Evolutionary conservation across 2,113 vertebrate species (phyloP).

Genomic region (Chiloscyllium plagiosum): DNA sequence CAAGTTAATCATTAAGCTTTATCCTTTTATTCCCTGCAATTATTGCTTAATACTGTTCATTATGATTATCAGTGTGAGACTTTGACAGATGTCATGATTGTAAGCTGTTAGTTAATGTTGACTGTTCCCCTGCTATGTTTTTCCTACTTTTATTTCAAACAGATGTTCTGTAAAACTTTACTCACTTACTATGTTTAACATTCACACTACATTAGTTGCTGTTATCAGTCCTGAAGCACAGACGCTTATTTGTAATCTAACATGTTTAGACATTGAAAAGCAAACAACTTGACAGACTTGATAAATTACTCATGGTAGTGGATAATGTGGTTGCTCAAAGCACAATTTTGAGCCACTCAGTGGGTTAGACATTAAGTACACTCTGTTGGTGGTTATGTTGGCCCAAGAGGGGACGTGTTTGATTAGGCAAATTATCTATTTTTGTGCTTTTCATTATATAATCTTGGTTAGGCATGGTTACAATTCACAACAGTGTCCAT

Average conservation of each 20-base stretch:
- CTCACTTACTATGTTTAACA: neutral
- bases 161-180: neutral
- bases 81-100: neutral
- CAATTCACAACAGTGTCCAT: neutral
- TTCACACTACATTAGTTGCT: neutral
- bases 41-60: neutral
- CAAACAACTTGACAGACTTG: neutral
- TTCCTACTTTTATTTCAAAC: neutral
- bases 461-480: neutral
- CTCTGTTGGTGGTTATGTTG: no score
- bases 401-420: neutral
- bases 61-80: neutral
- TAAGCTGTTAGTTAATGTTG: neutral
- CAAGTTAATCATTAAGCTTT: conserved; percentile 16
- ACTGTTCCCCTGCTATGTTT: neutral
- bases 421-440: neutral
- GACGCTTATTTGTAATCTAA: neutral
- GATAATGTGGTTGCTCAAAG: neutral
- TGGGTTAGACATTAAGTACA: neutral
- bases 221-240: neutral
- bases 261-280: neutral
- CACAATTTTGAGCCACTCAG: neutral
- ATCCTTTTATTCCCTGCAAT: neutral
- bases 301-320: neutral
- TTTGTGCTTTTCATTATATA: neutral